A percentile compares a stretch with the other conserved stretches of the same genome.
phyloP scores from a whole-genome alignment of 2,888 invertebrate species.

The Meghimatium bilineatum region DNA sequence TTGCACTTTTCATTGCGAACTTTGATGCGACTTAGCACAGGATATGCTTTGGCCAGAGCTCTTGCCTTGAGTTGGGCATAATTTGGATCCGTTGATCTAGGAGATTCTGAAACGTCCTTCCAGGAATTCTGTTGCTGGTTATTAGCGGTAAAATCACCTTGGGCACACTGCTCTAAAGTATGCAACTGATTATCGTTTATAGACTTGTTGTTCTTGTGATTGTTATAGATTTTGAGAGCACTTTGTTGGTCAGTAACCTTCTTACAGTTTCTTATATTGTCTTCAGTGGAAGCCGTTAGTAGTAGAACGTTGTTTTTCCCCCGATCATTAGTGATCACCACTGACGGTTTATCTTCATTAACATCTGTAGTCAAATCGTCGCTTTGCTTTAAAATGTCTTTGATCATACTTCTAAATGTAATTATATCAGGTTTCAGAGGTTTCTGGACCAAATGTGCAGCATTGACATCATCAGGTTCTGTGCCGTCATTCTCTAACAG shows the following conservation, averaged over 20 bases:
- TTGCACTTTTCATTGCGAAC: neutral
- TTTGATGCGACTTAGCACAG: neutral
- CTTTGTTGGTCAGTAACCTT: neutral
- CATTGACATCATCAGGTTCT: neutral
- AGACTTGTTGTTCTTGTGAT: neutral
- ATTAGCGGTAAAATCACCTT: no score
- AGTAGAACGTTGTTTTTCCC: neutral
- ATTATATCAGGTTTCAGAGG: no score
- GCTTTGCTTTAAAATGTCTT: neutral
- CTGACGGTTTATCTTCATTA: neutral
- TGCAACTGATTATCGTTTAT: neutral
- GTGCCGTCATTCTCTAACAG: no score
- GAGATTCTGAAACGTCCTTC: neutral
- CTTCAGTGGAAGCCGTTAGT: neutral
- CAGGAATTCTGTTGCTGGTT: neutral
- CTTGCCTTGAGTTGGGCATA: conserved; percentile 10
- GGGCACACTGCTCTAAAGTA: neutral
- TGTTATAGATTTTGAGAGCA: neutral
- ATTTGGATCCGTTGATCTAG: neutral
- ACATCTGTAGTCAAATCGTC: neutral
- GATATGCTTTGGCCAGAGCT: neutral
- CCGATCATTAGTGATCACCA: neutral
- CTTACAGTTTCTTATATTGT: neutral
- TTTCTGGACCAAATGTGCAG: neutral
- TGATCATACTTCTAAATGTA: conserved; percentile 13